These are phyloP conservation scores for Hedya salicella DNA, from an alignment of 2,888 invertebrate species.

Conservation along the genomic window DNA sequence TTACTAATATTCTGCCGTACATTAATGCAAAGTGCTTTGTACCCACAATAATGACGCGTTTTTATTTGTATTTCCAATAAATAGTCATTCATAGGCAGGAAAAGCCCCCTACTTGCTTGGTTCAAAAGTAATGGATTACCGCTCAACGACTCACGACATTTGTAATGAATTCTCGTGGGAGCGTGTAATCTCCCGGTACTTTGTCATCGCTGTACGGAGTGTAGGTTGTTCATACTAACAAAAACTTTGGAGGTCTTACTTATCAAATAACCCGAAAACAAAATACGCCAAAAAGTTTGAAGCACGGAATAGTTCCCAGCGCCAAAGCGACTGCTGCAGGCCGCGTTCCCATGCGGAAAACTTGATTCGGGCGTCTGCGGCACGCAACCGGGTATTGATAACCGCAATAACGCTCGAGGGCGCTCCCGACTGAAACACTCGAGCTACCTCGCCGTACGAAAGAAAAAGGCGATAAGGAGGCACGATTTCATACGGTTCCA, in stretches of 20 bases:
- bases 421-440: conserved; percentile 13
- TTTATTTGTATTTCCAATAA: not conserved
- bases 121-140: no score
- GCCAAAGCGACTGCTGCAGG: conserved; percentile 19
- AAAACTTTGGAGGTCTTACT: not conserved
- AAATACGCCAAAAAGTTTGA: conserved; percentile 8
- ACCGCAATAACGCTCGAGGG: conserved; percentile 21
- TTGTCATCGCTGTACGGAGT: no score
- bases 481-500: not conserved
- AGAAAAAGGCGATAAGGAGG: conserved; percentile 16
- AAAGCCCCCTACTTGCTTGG: not conserved
- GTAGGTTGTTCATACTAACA: not conserved
- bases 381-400: conserved; percentile 41
- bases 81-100: not conserved
- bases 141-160: not conserved
- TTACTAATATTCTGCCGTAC: conserved; percentile 12
- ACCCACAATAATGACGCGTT: not conserved
- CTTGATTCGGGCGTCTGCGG: conserved; percentile 31
- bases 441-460: conserved; percentile 8
- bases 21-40: conserved; percentile 13
- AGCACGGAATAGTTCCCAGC: conserved; percentile 12
- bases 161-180: not conserved
- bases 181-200: not conserved
- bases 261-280: conserved; percentile 11
- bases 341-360: conserved; percentile 36